Evolutionary conservation across 2,797 vertebrate species (phyloP), one percentile per base, ranked within the genome.

Genomic region (Lacerta viridis): DNA sequence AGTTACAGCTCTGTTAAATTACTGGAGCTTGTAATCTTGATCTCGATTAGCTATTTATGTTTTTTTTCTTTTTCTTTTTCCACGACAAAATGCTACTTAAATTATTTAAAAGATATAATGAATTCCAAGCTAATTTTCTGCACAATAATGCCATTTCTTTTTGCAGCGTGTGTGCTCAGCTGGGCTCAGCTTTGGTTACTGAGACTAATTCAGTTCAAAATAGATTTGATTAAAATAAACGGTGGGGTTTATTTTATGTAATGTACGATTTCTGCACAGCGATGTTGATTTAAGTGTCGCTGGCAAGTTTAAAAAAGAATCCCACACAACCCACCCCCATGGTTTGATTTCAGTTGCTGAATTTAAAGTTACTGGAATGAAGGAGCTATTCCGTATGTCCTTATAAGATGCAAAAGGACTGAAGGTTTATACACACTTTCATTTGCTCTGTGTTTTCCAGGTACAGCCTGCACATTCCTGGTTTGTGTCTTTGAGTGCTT

Each of bases 211-310:
- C 69, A 79, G 13, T 78, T 81, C 64, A 76, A 87, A 92, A 82
- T 81, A 72, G 83, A 88, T 79, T 66, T 90, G 80, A 91, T 90
- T 91, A 86, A 90, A 91, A 89, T 90, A 92, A 87, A 76, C 68
- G 81, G 66, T 85, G 20, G 80, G 46, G 36, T 50, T 71, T 83
- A 86, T 83, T 78, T 83, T 72, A 76, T 83, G 13, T 64, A 87
- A 79, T 75, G 59, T 71, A 41, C 13, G 15, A 64, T 64, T 84
- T 72, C 25, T 66, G 33, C 23, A 50, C 18, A 72, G 66, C n/a
- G 2, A 25, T 66, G 43, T 74, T 80, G 80, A 78, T 71, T 75
- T 39, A n/a, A 83, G 27, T 64, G 43, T 64, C 6, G 59, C 68
- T 59, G 85, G 10, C 33, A 18, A 29, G 55, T 75, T 33, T 43